These are phyloP conservation scores for Nyctereutes procyonoides DNA, from an alignment of 2,113 vertebrate species.

Conservation along the genomic window DNA sequence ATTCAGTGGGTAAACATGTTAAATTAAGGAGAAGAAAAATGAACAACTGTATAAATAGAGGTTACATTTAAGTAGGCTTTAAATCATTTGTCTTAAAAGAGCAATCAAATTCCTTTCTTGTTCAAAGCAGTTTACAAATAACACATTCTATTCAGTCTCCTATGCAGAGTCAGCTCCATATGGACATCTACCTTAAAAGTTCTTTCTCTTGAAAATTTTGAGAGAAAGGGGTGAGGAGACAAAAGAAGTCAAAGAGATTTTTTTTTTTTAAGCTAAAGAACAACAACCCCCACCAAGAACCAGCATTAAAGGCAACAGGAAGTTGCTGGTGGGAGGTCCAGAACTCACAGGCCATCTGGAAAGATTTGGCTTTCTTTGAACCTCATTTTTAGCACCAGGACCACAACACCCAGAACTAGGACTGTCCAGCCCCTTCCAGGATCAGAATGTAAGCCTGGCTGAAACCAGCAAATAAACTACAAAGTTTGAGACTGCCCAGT, in stretches of 20 bases:
- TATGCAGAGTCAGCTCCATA: not conserved
- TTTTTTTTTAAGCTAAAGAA: not conserved
- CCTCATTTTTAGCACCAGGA: not conserved
- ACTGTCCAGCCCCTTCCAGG: not conserved
- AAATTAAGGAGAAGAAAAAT: conserved; percentile 41
- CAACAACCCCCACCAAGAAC: not conserved
- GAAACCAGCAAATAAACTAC: not conserved
- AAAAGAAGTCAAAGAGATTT: not conserved
- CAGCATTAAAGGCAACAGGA: not conserved
- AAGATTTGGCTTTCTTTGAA: conserved; percentile 26
- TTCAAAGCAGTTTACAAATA: conserved; percentile 17
- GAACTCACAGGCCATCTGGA: conserved; percentile 35
- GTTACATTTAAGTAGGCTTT: conserved; percentile 41
- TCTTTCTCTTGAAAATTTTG: not conserved
- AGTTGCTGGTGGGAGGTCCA: not conserved
- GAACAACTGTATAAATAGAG: not conserved
- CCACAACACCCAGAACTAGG: not conserved
- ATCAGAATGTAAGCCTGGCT: not conserved
- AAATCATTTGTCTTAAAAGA: not conserved
- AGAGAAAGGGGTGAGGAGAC: not conserved
- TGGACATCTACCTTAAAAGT: not conserved
- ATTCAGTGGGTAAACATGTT: not conserved
- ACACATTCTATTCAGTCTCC: not conserved
- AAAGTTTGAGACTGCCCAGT: not conserved
- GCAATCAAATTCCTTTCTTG: not conserved